Base-by-base conservation (phyloP, 2,797 vertebrate species). In the Columba guinea region DNA sequence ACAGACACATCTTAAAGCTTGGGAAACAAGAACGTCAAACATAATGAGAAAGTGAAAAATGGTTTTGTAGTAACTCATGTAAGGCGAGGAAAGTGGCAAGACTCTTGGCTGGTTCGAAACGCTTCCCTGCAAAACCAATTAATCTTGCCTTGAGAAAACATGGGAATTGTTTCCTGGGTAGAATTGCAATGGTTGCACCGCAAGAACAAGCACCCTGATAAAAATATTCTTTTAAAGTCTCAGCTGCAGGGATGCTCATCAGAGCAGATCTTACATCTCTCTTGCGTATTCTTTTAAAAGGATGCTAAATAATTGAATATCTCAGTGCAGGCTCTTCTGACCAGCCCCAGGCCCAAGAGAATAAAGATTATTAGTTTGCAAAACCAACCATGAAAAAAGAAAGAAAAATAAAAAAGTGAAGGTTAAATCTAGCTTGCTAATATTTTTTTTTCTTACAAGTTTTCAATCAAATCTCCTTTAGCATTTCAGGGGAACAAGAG, bases 231-330 rank as follows among this genome's bases (percentile, higher is more conserved):
- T 75, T 37, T 82, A 44, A 89, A 91, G 67, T 67, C 56, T 27
- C 69, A 84, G 49, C 73, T 84, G 49, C 1, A 0, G 41, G 23
- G 22, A 28, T 53, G 76, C 46, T 67, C 69, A 68, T 15, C 81
- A 77, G 87, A 95, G 92, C 82, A 90, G 76, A 90, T 89, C 82
- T 64, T 89, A 30, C 41, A n/a, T 92, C 34, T 69, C 70, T 70
- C 79, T 58, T 70, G 82, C 30, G 41, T 93, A 88, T 93, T 70
- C 71, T 96, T 91, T 94, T 93, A 82, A 93, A 88, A 82, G 77
- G 75, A 87, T 0, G 11, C 18, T 95, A 84, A 97, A 97, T 97
- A 96, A 96, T 97, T 96, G 0, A 97, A 14, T 62, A 73, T 75
- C 46, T 77, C 60, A 26, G 11, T 44, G 30, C 53, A 84, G 39